A percentile compares a stretch with the other conserved stretches of the same genome.
Evolutionary conservation across 1,140 invertebrate species (phyloP).

Genomic region (Paralvinella palmiformis): DNA sequence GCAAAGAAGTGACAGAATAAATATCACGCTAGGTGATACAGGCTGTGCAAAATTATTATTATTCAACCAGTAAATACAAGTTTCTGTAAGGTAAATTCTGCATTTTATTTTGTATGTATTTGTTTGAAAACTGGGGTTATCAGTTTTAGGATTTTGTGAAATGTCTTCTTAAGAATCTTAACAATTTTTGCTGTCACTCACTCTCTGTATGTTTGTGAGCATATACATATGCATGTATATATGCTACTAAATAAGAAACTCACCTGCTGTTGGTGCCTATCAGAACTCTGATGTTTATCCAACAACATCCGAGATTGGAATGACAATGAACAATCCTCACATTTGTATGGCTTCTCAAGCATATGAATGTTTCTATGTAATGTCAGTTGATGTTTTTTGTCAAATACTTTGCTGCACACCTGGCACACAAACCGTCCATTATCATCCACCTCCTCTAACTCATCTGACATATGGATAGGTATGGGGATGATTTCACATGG

Average conservation of each 20-base stretch:
- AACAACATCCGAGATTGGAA: slow-evolving; percentile 51
- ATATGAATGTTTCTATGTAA: slow-evolving; percentile 95
- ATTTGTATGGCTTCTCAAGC: slow-evolving; percentile 84
- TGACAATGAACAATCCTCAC: slow-evolving; percentile 70
- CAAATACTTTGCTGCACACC: slow-evolving; percentile 86
- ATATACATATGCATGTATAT: background rate
- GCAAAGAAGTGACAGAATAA: background rate
- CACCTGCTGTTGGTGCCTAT: slow-evolving; percentile 69
- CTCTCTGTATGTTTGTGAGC: background rate
- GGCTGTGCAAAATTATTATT: background rate
- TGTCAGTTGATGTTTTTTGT: slow-evolving; percentile 78
- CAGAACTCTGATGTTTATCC: slow-evolving; percentile 9
- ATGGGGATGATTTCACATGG: slow-evolving; percentile 19
- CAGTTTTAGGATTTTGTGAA: background rate
- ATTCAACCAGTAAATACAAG: background rate
- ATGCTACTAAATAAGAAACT: slow-evolving; percentile 51
- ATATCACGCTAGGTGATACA: background rate
- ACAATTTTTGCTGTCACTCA: background rate
- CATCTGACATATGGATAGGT: slow-evolving; percentile 13
- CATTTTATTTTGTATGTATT: background rate
- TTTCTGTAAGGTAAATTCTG: background rate
- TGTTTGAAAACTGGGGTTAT: background rate
- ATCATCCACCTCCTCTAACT: slow-evolving; percentile 55
- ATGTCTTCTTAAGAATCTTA: background rate
- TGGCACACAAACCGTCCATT: slow-evolving; percentile 75